Evolutionary conservation across 1,140 invertebrate species (phyloP).

Genomic region (silkworm (Bombyx mori)): ASM3026992v2 NC_085122.1:6955501-6956000

Average conservation of each 20-base stretch:
- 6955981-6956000: constrained; percentile 40
- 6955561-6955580: constrained; percentile 22
- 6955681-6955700: constrained; percentile 9
- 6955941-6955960: constrained; percentile 27
- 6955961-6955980: constrained; percentile 29
- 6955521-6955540: constrained; percentile 12
- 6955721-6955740: constrained; percentile 27
- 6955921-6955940: constrained; percentile 60
- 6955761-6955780: constrained; percentile 47
- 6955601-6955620: neutral
- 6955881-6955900: constrained; percentile 58
- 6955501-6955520: constrained; percentile 24
- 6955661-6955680: neutral
- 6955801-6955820: constrained; percentile 42
- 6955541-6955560: constrained; percentile 6
- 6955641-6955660: neutral
- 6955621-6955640: neutral
- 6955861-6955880: constrained; percentile 29
- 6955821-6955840: constrained; percentile 41
- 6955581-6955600: neutral
- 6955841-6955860: constrained; percentile 27
- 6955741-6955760: constrained; percentile 36
- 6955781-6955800: constrained; percentile 31
- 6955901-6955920: constrained; percentile 41
- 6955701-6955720: constrained; percentile 7